These are phyloP conservation scores for Phalloptychus januarius DNA, from an alignment of 2,797 vertebrate species.

Conservation along the genomic window DNA sequence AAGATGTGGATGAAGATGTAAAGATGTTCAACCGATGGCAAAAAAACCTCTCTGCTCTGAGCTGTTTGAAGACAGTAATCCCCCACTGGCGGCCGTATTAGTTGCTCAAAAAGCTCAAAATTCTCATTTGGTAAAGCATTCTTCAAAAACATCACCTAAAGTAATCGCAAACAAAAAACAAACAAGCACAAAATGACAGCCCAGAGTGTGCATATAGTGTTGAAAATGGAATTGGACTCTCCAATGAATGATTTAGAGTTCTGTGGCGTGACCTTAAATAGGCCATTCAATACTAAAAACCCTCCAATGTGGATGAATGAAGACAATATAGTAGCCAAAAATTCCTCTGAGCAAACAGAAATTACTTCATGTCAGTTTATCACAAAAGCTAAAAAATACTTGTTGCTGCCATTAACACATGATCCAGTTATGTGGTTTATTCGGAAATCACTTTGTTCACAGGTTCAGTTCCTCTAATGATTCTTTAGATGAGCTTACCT, in stretches of 20 bases:
- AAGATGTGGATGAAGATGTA: conserved; percentile 54
- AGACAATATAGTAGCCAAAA: background rate
- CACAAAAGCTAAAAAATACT: background rate
- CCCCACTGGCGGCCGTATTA: background rate
- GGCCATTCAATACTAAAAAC: background rate
- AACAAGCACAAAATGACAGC: background rate
- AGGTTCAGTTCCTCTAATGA: background rate
- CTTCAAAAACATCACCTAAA: background rate
- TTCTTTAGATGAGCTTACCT: background rate
- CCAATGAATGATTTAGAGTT: background rate
- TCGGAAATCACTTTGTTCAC: background rate
- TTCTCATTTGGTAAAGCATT: background rate
- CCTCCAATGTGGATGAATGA: background rate
- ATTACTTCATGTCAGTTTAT: background rate
- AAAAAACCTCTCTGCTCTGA: background rate
- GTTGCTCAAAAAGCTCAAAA: too few species aligned
- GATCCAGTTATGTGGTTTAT: background rate
- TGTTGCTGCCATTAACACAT: background rate
- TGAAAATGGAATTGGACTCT: background rate
- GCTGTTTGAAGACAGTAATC: background rate
- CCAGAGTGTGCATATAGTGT: background rate
- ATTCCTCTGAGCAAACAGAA: background rate
- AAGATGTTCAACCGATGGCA: conserved; percentile 47
- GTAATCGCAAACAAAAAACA: background rate
- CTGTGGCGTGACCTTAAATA: background rate